A percentile compares a stretch with the other conserved stretches of the same genome.
Evolutionary conservation across 2,888 invertebrate genomes (phyloP).

Genomic region (Netelia melanura): DNA sequence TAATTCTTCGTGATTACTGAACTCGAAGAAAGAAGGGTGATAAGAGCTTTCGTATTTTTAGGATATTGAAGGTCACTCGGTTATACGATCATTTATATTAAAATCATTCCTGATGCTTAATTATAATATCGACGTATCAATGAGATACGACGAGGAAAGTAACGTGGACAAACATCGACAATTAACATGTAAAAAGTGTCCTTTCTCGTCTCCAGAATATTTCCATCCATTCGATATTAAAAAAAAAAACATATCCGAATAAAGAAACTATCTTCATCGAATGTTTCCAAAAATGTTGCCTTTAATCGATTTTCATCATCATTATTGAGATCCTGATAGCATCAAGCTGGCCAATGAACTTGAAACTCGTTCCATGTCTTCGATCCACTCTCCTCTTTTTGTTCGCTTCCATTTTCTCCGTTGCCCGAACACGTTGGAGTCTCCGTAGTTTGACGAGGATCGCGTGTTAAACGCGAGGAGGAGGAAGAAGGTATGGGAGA

Average conservation of each 20-base stretch:
- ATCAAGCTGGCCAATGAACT: conserved; percentile 8
- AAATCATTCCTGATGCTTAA: too few relatives aligned
- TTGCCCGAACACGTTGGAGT: conserved; percentile 21
- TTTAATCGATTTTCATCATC: conserved; percentile 1
- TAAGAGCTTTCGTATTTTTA: neutral
- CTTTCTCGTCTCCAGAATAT: too few relatives aligned
- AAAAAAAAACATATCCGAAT: too few relatives aligned
- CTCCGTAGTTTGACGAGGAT: conserved; percentile 34
- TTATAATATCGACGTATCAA: too few relatives aligned
- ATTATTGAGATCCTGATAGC: neutral
- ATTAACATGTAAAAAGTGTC: too few relatives aligned
- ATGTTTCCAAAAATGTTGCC: neutral
- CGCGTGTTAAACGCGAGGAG: conserved; percentile 19
- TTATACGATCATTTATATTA: too few relatives aligned
- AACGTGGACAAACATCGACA: too few relatives aligned
- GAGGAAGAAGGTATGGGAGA: neutral
- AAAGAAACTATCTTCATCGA: neutral
- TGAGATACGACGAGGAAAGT: too few relatives aligned
- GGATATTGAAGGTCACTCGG: too few relatives aligned
- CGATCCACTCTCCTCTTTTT: neutral
- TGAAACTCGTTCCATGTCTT: neutral
- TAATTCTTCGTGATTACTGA: neutral
- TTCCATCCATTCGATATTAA: too few relatives aligned
- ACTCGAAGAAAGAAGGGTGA: neutral
- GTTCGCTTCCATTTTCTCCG: neutral